Base-by-base conservation (phyloP, 2,888 invertebrate species). In the Operophtera brumata region DNA sequence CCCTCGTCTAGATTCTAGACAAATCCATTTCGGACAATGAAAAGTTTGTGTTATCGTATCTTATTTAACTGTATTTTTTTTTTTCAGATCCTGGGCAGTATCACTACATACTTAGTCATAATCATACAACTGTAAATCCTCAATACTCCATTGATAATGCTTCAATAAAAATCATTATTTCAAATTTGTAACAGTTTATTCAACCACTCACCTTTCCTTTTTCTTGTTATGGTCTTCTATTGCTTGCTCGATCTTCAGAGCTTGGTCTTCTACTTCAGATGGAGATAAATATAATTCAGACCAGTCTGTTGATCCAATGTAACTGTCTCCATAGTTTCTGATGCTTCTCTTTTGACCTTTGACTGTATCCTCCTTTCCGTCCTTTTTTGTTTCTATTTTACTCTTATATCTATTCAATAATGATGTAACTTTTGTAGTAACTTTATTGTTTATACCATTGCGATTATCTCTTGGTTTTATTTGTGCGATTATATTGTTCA, bases 211-310 rank as follows among this genome's bases (percentile, higher is more conserved):
- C 26, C 28, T 51, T 9, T 37, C 45, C 26, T 61, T 57, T 12
- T 66, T 69, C 11, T 67, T 67, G 41, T 80, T 75, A 54, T 78
- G 60, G 9, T 78, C 71, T 51, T 82, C 80, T 32, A 82, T 62
- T 35, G 73, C 64, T 43, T 72, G 63, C 36, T 82, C 78, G 1
- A 71, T 65, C 28, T 63, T 61, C 1, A 80, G 14, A 13, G 71
- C 60, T 30, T 67, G 67, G 47, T 75, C 67, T 42, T 72, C 75
- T 2, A 82, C 69, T 44, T 82, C 79, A 52, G 73, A 70, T 8
- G 77, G 71, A 0, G 70, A 57, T 4, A 74, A 42, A 53, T 61
- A 51, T 20, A 70, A 56, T 6, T 56, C 54, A 25, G 59, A 58
- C 26, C 62, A 62, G 41, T 54, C 49, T 25, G 54, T 61, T n/a